Percentiles rank a stretch among this genome's conserved stretches.
Conservation (phyloP, 1,140 invertebrate genomes). For the Cherax destructor region DNA sequence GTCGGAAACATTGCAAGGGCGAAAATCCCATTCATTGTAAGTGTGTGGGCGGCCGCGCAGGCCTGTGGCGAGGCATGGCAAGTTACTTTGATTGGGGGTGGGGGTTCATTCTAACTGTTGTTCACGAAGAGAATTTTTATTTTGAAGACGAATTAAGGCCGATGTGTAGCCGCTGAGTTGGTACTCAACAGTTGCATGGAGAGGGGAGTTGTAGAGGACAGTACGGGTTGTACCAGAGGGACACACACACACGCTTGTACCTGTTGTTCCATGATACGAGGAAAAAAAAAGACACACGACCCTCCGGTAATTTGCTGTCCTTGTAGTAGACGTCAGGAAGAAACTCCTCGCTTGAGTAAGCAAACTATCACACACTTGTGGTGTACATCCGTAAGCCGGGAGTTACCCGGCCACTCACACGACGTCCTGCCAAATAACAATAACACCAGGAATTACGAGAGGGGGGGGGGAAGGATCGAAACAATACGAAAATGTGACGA, state of each 20-base stretch:
- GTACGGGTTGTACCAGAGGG: no score
- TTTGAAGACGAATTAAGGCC: no score
- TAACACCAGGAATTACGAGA: conserved; percentile 1
- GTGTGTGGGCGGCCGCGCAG: not conserved
- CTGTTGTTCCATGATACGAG: conserved; percentile 35
- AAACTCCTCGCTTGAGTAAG: not conserved
- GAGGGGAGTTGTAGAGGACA: no score
- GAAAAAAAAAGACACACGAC: not conserved
- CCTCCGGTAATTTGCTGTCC: conserved; percentile 34
- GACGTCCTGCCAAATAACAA: not conserved
- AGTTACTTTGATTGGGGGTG: no score
- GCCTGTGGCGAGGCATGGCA: not conserved
- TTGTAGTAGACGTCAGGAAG: conserved; percentile 7
- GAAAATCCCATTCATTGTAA: conserved; percentile 18
- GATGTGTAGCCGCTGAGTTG: no score
- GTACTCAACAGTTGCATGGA: no score
- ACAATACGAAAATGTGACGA: no score
- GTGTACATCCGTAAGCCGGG: not conserved
- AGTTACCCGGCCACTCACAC: not conserved
- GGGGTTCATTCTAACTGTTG: no score
- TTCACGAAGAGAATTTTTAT: no score
- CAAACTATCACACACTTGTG: not conserved
- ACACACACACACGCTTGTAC: not conserved
- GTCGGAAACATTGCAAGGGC: not conserved
- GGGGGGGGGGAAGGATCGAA: not conserved